A percentile compares a stretch with the other conserved stretches of the same genome.
Evolutionary conservation across 2,797 vertebrate genomes (phyloP).

Genomic region (Tinamus major): DNA sequence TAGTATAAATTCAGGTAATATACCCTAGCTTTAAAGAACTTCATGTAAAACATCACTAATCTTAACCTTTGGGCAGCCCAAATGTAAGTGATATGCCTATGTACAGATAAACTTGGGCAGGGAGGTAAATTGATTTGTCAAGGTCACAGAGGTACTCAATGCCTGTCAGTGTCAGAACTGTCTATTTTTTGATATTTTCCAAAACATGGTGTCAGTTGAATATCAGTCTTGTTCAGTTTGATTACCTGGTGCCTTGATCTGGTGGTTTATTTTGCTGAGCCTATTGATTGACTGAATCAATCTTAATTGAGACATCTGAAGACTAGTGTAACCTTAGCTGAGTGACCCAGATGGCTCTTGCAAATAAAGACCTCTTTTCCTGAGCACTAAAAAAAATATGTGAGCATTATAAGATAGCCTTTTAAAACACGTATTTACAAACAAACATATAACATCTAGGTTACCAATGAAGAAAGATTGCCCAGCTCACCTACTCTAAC

Average conservation of each 20-base stretch:
- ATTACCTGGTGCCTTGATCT: background rate
- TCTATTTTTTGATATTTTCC: background rate
- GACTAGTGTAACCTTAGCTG: background rate
- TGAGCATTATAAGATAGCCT: background rate
- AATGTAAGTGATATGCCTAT: background rate
- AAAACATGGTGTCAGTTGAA: background rate
- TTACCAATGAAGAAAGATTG: background rate
- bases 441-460: background rate
- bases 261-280: background rate
- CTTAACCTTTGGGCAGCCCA: background rate
- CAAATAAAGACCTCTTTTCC: background rate
- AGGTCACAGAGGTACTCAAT: background rate
- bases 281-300: background rate
- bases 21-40: too few species aligned
- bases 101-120: background rate
- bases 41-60: background rate
- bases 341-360: background rate
- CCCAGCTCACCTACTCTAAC: background rate
- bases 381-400: background rate
- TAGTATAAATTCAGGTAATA: background rate
- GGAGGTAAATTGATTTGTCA: background rate
- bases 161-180: background rate
- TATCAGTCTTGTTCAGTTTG: background rate
- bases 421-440: background rate
- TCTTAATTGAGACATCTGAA: background rate